Evolutionary conservation across 2,797 vertebrate genomes (phyloP).

Genomic region (Fistularia commersonii): DNA sequence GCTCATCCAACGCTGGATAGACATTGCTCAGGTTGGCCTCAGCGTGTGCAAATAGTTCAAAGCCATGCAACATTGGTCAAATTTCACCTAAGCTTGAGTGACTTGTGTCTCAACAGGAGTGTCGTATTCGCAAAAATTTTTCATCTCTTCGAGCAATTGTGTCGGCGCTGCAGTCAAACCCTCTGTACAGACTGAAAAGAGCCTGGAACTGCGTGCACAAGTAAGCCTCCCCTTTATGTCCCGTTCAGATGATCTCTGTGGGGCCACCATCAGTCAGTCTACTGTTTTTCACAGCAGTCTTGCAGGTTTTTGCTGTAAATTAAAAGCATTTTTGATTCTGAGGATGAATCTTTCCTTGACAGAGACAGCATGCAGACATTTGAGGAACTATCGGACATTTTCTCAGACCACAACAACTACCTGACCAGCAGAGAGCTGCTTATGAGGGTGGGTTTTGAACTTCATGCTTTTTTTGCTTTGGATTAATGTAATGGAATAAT

Average conservation of each 20-base stretch:
- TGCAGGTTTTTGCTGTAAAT: background rate
- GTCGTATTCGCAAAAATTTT: constrained; percentile 94
- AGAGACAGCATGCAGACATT: constrained; percentile 90
- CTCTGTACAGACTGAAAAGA: constrained; percentile 89
- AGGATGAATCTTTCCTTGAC: background rate
- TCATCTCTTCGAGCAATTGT: constrained; percentile 94
- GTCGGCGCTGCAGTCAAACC: constrained; percentile 91
- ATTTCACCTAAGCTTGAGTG: background rate
- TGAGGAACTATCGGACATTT: constrained; percentile 93
- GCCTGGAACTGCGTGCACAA: constrained; percentile 88
- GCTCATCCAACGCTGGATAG: constrained; percentile 93
- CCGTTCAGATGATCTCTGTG: background rate
- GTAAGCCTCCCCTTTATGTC: constrained; percentile 69
- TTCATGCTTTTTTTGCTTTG: background rate
- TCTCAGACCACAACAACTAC: constrained; percentile 94
- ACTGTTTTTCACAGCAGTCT: background rate
- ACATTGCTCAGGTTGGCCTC: constrained; percentile 83
- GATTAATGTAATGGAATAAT: too few species aligned
- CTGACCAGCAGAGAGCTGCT: constrained; percentile 91
- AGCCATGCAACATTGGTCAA: too few species aligned
- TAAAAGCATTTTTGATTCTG: too few species aligned
- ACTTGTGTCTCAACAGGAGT: constrained; percentile 78
- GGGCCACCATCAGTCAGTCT: too few species aligned
- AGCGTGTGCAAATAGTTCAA: too few species aligned
- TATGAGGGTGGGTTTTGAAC: constrained; percentile 83